phyloP scores from a whole-genome alignment of 2,113 vertebrate species.

The Melierax canorus region DNA sequence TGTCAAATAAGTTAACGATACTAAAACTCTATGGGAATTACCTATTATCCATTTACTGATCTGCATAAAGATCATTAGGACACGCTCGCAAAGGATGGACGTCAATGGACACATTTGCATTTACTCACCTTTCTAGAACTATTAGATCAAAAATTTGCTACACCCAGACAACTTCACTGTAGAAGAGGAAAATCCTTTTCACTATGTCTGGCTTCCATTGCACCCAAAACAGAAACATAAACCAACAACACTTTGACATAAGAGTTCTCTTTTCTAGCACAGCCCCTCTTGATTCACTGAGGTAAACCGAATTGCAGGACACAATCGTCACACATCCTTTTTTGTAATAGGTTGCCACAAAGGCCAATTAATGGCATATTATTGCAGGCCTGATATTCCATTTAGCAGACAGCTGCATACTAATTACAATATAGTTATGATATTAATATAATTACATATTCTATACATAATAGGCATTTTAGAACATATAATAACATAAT shows the following conservation, averaged over 20 bases:
- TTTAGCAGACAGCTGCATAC: neutral
- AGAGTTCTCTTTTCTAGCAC: neutral
- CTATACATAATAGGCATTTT: neutral
- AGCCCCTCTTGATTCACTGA: neutral
- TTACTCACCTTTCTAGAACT: neutral
- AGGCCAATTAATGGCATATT: neutral
- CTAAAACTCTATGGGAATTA: neutral
- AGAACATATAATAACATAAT: neutral
- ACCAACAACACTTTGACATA: neutral
- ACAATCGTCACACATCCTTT: neutral
- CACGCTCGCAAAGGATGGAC: neutral
- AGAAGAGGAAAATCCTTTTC: neutral
- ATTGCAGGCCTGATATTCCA: neutral
- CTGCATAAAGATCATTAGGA: neutral
- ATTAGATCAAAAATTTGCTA: neutral
- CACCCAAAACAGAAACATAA: neutral
- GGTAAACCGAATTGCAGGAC: neutral
- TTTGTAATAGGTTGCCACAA: neutral
- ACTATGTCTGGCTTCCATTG: neutral
- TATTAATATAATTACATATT: constrained; percentile 32
- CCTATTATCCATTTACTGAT: neutral
- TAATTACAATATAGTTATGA: neutral
- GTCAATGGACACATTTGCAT: neutral
- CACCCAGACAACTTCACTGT: neutral
- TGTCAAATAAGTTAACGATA: neutral